Evolutionary conservation across 1,140 invertebrate genomes (phyloP).

Genomic region (Medauroidea extradentata): DNA sequence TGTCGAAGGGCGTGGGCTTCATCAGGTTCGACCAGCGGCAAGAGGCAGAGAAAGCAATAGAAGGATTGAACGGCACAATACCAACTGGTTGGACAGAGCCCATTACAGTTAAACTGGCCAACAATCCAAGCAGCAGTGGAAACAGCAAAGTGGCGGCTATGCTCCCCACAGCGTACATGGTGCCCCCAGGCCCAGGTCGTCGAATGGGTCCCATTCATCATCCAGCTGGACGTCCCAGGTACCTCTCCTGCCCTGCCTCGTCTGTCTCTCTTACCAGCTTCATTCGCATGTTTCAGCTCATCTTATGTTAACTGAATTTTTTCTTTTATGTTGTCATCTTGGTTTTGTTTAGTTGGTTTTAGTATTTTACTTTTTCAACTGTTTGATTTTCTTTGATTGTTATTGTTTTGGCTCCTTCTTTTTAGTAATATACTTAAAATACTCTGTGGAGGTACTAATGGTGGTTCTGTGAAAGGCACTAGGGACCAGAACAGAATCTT

Average conservation of each 20-base stretch:
- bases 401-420: no score
- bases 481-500: no score
- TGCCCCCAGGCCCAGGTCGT: conserved; percentile 70
- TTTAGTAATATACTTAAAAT: no score
- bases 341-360: no score
- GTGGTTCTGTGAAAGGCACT: no score
- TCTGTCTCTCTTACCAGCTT: no score
- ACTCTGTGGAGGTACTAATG: no score
- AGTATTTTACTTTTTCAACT: no score
- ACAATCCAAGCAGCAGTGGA: conserved; percentile 92
- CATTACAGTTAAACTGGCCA: conserved; percentile 99
- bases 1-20: conserved; percentile 99
- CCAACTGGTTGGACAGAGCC: conserved; percentile 94
- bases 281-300: no score
- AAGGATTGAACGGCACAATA: conserved; percentile 95
- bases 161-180: conserved; percentile 87
- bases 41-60: conserved; percentile 96
- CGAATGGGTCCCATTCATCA: conserved; percentile 91
- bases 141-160: conserved; percentile 88
- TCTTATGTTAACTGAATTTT: no score
- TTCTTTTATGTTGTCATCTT: no score
- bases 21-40: conserved; percentile 97
- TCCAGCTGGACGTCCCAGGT: conserved; percentile 88
- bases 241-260: conserved; percentile 55
- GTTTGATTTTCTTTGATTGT: no score